Percentiles rank a stretch among this genome's conserved stretches.
phyloP scores from a whole-genome alignment of 1,140 invertebrate genomes.

The Saxidomus purpurata region DNA sequence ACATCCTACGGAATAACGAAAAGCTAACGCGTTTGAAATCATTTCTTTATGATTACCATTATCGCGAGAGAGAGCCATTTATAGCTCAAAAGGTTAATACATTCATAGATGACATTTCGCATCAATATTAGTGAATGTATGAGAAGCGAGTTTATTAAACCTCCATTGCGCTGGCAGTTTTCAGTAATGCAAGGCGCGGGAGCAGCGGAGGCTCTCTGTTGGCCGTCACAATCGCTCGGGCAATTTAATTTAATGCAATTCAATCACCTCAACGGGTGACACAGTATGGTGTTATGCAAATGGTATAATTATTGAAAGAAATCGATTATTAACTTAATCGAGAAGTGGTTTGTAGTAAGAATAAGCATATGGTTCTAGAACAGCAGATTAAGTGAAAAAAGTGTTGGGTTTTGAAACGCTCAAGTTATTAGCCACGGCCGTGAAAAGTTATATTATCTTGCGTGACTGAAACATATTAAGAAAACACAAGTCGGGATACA shows the following conservation, averaged over 20 bases:
- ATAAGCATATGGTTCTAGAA: slow-evolving; percentile 64
- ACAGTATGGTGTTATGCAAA: slow-evolving; percentile 49
- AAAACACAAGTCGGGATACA: not conserved
- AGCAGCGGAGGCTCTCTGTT: not conserved
- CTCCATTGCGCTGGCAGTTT: not conserved
- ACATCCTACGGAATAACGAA: not conserved
- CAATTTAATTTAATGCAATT: slow-evolving; percentile 62
- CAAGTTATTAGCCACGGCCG: not conserved
- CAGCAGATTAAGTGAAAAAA: not conserved
- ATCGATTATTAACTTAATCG: slow-evolving; percentile 58
- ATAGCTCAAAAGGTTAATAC: slow-evolving; percentile 59
- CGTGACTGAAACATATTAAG: not conserved
- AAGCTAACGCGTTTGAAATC: slow-evolving; percentile 10
- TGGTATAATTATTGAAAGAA: slow-evolving; percentile 60
- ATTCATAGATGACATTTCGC: slow-evolving; percentile 62
- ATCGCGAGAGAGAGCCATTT: slow-evolving; percentile 19
- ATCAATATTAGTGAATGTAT: slow-evolving; percentile 59
- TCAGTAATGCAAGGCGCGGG: not conserved
- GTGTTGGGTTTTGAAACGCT: slow-evolving; percentile 7
- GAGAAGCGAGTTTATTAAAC: slow-evolving; percentile 44
- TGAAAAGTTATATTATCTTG: not conserved
- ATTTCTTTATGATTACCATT: slow-evolving; percentile 1
- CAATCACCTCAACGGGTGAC: not conserved
- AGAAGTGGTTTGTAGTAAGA: slow-evolving; percentile 47
- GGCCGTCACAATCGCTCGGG: slow-evolving; percentile 36